These are phyloP conservation scores for Corydoras sp. DNA, from an alignment of 2,113 vertebrate genomes.

Conservation along the genomic window DNA sequence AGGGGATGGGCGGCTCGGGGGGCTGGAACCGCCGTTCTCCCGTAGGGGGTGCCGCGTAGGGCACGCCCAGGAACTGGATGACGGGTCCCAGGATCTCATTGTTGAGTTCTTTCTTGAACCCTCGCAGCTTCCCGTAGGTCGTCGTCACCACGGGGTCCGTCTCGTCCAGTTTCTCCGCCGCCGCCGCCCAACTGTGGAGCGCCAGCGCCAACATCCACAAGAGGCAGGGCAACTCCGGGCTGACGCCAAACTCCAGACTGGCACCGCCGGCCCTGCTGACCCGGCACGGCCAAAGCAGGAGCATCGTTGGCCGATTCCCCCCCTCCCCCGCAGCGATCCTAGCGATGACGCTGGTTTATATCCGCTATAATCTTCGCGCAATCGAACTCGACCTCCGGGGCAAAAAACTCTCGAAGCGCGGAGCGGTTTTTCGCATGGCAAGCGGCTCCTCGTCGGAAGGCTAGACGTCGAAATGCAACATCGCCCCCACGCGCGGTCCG, in stretches of 20 bases:
- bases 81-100: slow-evolving; percentile 97
- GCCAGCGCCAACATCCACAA: slow-evolving; percentile 71
- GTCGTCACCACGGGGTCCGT: slow-evolving; percentile 88
- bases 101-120: slow-evolving; percentile 95
- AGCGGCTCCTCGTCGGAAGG: slow-evolving; percentile 69
- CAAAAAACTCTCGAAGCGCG: slow-evolving; percentile 58
- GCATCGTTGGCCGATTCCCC: slow-evolving; percentile 62
- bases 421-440: slow-evolving; percentile 63
- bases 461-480: slow-evolving; percentile 63
- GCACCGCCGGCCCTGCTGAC: slow-evolving; percentile 56
- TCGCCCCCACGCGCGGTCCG: slow-evolving; percentile 68
- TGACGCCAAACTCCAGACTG: slow-evolving; percentile 61
- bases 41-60: slow-evolving; percentile 88
- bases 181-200: slow-evolving; percentile 66
- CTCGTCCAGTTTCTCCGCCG: slow-evolving; percentile 87
- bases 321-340: slow-evolving; percentile 8
- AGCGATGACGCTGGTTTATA: slow-evolving; percentile 60
- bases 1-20: slow-evolving; percentile 82
- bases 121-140: slow-evolving; percentile 83
- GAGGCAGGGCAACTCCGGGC: slow-evolving; percentile 61
- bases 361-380: slow-evolving; percentile 56
- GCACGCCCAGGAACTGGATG: slow-evolving; percentile 93
- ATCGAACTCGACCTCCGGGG: slow-evolving; percentile 59
- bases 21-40: slow-evolving; percentile 94
- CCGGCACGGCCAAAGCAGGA: slow-evolving; percentile 63